Conservation (phyloP, 2,113 vertebrate genomes). For the Egretta garzetta region DNA sequence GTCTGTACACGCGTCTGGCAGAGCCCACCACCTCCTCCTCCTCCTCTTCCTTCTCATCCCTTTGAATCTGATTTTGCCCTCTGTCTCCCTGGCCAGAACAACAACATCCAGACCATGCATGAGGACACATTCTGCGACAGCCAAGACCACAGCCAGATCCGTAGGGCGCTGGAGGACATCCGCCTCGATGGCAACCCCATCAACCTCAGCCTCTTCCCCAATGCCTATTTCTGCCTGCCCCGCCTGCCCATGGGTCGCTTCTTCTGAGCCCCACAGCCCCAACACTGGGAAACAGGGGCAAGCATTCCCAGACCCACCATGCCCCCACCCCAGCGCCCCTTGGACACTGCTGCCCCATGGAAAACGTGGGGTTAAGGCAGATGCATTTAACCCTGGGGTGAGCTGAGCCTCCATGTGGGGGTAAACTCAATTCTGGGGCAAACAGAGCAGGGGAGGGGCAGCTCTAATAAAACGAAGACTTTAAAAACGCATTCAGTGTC, state of each 20-base stretch:
- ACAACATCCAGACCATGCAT: constrained; percentile 78
- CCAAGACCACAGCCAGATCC: constrained; percentile 67
- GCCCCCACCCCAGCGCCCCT: fast-evolving
- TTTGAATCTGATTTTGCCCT: background rate
- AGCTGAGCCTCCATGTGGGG: background rate
- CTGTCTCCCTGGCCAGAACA: constrained; percentile 72
- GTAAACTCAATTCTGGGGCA: background rate
- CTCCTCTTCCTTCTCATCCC: background rate
- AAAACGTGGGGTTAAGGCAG: fast-evolving
- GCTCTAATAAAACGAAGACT: background rate
- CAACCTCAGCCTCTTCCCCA: constrained; percentile 78
- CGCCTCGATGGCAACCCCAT: constrained; percentile 84
- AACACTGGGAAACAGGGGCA: fast-evolving
- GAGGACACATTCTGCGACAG: constrained; percentile 78
- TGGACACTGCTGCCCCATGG: background rate
- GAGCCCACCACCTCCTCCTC: background rate
- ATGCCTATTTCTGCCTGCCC: constrained; percentile 81
- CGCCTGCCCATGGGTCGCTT: constrained; percentile 78
- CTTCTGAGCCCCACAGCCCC: background rate
- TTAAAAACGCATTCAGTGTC: background rate
- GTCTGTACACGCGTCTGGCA: background rate
- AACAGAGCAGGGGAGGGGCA: fast-evolving
- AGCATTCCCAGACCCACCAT: background rate
- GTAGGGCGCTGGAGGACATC: constrained; percentile 80
- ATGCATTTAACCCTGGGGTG: fast-evolving